Evolutionary conservation across 2,797 vertebrate species (phyloP).

Genomic region (Liasis olivaceus): DNA sequence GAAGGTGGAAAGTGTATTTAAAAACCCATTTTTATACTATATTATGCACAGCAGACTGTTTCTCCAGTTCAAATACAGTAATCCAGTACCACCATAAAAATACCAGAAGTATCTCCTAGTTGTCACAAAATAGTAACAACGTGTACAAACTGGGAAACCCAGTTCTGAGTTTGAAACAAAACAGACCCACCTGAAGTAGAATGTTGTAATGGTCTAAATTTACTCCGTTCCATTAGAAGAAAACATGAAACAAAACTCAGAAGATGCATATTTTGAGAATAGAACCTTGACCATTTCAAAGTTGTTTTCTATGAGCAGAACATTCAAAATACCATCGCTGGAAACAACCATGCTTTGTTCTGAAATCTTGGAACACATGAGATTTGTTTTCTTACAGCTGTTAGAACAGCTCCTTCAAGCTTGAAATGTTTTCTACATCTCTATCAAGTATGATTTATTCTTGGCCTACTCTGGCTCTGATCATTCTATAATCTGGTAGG

Average conservation of each 20-base stretch:
- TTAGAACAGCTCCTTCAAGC: not conserved
- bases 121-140: not conserved
- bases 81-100: not conserved
- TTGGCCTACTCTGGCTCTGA: not conserved
- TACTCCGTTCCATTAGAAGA: not conserved
- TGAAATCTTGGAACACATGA: not conserved
- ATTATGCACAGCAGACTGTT: not conserved
- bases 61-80: not conserved
- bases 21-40: not conserved
- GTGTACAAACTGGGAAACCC: not conserved
- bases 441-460: not conserved
- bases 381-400: not conserved
- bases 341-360: not conserved
- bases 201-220: not conserved
- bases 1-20: too few relatives aligned
- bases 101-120: not conserved
- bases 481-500: not conserved
- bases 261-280: not conserved
- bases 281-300: not conserved
- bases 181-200: not conserved
- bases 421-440: not conserved
- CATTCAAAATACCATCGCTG: not conserved
- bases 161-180: not conserved
- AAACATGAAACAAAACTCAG: not conserved
- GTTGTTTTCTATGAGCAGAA: not conserved